Base-by-base conservation (phyloP, 2,113 vertebrate genomes). In the Ellobius talpinus region DNA sequence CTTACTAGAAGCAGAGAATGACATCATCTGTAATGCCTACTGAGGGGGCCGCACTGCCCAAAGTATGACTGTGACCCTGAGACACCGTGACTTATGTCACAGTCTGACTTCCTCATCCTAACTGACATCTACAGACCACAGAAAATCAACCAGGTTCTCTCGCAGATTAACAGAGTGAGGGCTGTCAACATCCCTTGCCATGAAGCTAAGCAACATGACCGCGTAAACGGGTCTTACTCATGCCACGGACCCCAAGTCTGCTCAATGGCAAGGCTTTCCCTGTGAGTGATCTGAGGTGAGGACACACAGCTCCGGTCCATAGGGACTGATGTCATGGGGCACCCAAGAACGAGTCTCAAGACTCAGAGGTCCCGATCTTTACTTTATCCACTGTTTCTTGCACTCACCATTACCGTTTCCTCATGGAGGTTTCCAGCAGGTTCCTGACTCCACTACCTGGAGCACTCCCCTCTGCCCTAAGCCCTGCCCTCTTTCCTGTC, bases 141-240 rank as follows among this genome's bases (percentile, higher is more conserved):
- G 65, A 5, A 9, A 36, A 23, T 1, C 13, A 4, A 12, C 42
- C 5, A 2, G 79, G 76, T 31, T 52, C 47, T 66, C 36, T n/a
- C 13, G 0, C 10, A 39, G 5, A 10, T 23, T 5, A 8, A 5
- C 7, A 2, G 21, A 11, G 58, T 4, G 2, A 31, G 42, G 73
- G 47, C 0, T 39, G 58, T 23, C 39, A 29, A 74, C 31, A 26
- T 0, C 1, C 13, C 3, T 31, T 1, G 23, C 5, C 11, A 52
- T 1, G 12, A 47, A 26, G 14, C 55, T 0, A 3, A 91, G 50
- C 24, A 26, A 42, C 11, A 77, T 16, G 63, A 17, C 29, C 2
- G 0, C 0, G 2, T 66, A 24, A 14, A 63, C 29, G 14, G 3
- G 21, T 12, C 17, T 63, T 11, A 1, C 5, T 19, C 0, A 1